These are phyloP conservation scores for Danio rerio DNA, from an alignment of 2,113 vertebrate species.

Conservation along the genomic window GRCz12tu NC_133189.1:53195001-53195500, in stretches of 20 bases:
- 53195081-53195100: neutral
- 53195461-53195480: too few relatives aligned
- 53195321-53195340: neutral
- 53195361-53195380: too few relatives aligned
- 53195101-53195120: neutral
- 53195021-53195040: too few relatives aligned
- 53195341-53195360: neutral
- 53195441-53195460: too few relatives aligned
- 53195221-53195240: neutral
- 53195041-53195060: too few relatives aligned
- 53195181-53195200: slow-evolving; percentile 13
- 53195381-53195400: too few relatives aligned
- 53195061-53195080: neutral
- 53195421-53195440: too few relatives aligned
- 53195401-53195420: too few relatives aligned
- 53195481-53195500: too few relatives aligned
- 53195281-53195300: neutral
- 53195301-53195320: slow-evolving; percentile 2
- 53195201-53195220: neutral
- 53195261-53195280: slow-evolving; percentile 15
- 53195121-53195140: neutral
- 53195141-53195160: slow-evolving; percentile 4
- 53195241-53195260: neutral
- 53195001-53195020: too few relatives aligned
- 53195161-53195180: slow-evolving; percentile 4